Conservation (phyloP, 2,797 vertebrate genomes). For the Amphiprion clarkii region DNA sequence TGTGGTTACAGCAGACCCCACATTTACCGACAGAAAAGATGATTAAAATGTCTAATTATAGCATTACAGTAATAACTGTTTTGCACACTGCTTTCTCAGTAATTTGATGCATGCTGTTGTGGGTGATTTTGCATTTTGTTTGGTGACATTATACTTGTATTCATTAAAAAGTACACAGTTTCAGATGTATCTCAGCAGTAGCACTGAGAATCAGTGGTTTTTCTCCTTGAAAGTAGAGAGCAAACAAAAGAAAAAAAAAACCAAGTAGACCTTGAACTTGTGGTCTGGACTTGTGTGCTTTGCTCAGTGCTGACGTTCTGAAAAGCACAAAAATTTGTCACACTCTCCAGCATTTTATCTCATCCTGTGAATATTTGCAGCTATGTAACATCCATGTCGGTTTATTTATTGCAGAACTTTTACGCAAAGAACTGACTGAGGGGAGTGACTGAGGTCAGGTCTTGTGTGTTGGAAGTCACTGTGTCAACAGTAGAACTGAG, state of each 20-base stretch:
- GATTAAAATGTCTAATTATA: conserved; percentile 37
- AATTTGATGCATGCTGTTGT: conserved; percentile 36
- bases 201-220: conserved; percentile 12
- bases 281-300: conserved; percentile 54
- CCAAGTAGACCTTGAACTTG: conserved; percentile 62
- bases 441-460: conserved; percentile 10
- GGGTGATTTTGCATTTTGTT: conserved; percentile 29
- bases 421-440: conserved; percentile 6
- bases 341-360: conserved; percentile 11
- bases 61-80: conserved; percentile 56
- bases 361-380: conserved; percentile 5
- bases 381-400: not conserved
- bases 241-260: conserved; percentile 42
- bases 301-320: conserved; percentile 21
- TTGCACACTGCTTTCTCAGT: conserved; percentile 20
- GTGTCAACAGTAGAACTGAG: conserved; percentile 35
- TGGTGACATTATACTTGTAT: conserved; percentile 13
- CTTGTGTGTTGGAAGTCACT: conserved; percentile 14
- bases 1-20: not conserved
- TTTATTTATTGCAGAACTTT: conserved; percentile 3
- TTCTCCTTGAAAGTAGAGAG: conserved; percentile 31
- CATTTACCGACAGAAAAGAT: not conserved
- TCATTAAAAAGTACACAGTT: not conserved
- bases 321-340: not conserved
- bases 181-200: conserved; percentile 12